phyloP scores from a whole-genome alignment of 37 sponge, comb jelly and placozoan genomes.

The Hexactinellida sp. region DNA sequence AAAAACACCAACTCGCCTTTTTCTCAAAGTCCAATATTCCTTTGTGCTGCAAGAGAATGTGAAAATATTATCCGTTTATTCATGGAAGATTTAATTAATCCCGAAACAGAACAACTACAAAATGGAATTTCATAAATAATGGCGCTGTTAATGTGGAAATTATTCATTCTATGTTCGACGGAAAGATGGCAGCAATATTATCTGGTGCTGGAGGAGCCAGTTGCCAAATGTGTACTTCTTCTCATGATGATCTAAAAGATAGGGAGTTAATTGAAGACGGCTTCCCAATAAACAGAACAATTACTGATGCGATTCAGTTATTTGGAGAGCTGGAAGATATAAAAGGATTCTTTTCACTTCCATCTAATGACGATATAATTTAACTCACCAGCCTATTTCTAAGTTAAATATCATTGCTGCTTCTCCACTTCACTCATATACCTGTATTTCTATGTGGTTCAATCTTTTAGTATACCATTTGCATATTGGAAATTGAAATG shows the following conservation, averaged over 20 bases:
- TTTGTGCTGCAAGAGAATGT: slow-evolving; percentile 6
- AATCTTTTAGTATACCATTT: slow-evolving; percentile 13
- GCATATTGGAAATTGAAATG: slow-evolving; percentile 17
- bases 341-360: neutral
- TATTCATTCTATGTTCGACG: neutral
- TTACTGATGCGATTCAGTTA: slow-evolving; percentile 15
- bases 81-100: slow-evolving; percentile 11
- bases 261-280: neutral
- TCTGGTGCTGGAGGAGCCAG: neutral
- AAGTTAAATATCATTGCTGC: slow-evolving; percentile 5
- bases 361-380: neutral
- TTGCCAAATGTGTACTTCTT: too few species aligned
- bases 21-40: neutral
- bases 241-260: slow-evolving; percentile 7
- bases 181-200: neutral
- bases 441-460: neutral
- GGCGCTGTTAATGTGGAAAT: neutral
- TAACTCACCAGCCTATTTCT: slow-evolving; percentile 5
- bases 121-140: neutral
- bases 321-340: neutral
- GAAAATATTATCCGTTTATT: neutral
- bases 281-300: slow-evolving; percentile 15
- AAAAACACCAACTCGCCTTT: neutral
- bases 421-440: neutral
- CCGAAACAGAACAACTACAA: neutral